Conservation (phyloP, 2,797 vertebrate species). For the Notamacropus eugenii region DNA sequence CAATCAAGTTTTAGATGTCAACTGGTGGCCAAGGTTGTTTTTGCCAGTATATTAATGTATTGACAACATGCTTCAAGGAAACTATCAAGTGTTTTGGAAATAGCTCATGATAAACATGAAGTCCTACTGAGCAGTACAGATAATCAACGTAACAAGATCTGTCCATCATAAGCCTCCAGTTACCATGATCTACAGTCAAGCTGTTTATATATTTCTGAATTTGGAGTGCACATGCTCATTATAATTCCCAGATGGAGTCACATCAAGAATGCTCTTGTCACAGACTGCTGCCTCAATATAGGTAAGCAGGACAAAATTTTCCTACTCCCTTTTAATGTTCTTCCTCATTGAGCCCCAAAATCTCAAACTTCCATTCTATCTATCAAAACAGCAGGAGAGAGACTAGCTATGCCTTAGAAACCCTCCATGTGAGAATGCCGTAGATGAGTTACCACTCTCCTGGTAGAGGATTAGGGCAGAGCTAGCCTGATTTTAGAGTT, state of each 20-base stretch:
- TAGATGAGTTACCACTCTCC: background rate
- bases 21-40: background rate
- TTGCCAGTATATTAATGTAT: background rate
- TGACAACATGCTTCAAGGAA: background rate
- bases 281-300: background rate
- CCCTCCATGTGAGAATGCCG: background rate
- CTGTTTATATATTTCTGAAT: background rate
- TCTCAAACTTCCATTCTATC: background rate
- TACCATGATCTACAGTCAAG: background rate
- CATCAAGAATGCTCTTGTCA: background rate
- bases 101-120: background rate
- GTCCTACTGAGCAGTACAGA: background rate
- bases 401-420: background rate
- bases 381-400: background rate
- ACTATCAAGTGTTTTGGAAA: background rate
- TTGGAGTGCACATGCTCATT: background rate
- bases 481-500: background rate
- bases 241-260: background rate
- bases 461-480: background rate
- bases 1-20: background rate
- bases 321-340: background rate
- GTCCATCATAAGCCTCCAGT: background rate
- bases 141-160: background rate
- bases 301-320: background rate
- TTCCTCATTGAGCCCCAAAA: background rate